A percentile compares a stretch with the other conserved stretches of the same genome.
Conservation (phyloP, 92 coral and sea anemone species). For the Porites divaricata region DNA sequence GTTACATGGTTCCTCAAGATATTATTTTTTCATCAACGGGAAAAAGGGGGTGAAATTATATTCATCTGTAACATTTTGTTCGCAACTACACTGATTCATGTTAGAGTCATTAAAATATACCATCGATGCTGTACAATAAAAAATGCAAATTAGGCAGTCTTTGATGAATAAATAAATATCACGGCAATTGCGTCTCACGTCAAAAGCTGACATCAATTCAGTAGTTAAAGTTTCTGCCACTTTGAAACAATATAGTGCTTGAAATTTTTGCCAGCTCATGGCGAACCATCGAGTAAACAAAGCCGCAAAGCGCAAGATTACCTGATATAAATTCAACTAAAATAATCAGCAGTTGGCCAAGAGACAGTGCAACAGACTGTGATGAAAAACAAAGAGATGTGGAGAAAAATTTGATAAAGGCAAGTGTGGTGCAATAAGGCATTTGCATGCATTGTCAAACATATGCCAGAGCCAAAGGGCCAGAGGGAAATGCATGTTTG, state of each 20-base stretch:
- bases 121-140: neutral
- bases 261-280: neutral
- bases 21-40: neutral
- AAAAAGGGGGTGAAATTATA: too few relatives aligned
- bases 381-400: neutral
- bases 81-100: neutral
- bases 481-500: too few relatives aligned
- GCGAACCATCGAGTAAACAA: neutral
- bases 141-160: constrained; percentile 1
- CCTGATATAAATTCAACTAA: neutral
- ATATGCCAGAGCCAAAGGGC: neutral
- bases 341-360: neutral
- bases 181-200: neutral
- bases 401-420: neutral
- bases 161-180: constrained; percentile 1
- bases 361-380: neutral
- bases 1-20: too few relatives aligned
- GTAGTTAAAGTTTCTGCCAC: neutral
- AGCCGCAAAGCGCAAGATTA: neutral
- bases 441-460: neutral
- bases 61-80: neutral
- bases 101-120: neutral
- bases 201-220: neutral
- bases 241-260: neutral
- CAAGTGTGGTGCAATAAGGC: neutral